These are phyloP conservation scores for Hipposideros armiger DNA, from an alignment of 2,113 vertebrate species.

Conservation along the genomic window DNA sequence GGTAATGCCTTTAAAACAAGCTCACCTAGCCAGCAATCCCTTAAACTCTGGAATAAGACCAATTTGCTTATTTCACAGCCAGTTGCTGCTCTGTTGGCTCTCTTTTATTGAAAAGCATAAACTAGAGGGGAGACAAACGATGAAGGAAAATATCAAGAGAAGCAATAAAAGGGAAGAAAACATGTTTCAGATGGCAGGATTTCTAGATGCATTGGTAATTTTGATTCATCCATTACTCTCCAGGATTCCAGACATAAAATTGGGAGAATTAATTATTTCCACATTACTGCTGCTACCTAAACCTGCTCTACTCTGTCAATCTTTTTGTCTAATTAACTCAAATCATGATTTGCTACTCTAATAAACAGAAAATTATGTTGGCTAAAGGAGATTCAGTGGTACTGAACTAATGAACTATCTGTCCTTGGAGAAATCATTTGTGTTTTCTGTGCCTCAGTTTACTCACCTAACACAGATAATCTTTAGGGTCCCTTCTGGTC, in stretches of 20 bases:
- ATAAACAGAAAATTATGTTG: background rate
- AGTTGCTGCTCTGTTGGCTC: background rate
- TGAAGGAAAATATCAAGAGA: background rate
- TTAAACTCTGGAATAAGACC: background rate
- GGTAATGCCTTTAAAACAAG: slow-evolving; percentile 25
- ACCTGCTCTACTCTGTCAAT: background rate
- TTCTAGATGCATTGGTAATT: background rate
- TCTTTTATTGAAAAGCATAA: slow-evolving; percentile 20
- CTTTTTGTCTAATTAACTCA: background rate
- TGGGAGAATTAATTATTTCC: background rate
- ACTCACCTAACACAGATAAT: background rate
- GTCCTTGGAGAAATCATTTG: background rate
- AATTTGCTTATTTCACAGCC: background rate
- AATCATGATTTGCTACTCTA: background rate
- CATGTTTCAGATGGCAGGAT: background rate
- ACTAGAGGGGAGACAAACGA: background rate
- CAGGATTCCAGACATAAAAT: background rate
- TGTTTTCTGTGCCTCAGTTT: slow-evolving; percentile 6
- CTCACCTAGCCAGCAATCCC: background rate
- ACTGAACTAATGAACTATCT: background rate
- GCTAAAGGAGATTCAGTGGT: background rate
- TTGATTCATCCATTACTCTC: background rate
- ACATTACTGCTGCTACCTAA: background rate
- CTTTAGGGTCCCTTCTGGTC: background rate
- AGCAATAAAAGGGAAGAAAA: slow-evolving; percentile 16